Evolutionary conservation across 2,113 vertebrate genomes (phyloP), one percentile per base, ranked within the genome.

Genomic region (Peromyscus polionotus): DNA sequence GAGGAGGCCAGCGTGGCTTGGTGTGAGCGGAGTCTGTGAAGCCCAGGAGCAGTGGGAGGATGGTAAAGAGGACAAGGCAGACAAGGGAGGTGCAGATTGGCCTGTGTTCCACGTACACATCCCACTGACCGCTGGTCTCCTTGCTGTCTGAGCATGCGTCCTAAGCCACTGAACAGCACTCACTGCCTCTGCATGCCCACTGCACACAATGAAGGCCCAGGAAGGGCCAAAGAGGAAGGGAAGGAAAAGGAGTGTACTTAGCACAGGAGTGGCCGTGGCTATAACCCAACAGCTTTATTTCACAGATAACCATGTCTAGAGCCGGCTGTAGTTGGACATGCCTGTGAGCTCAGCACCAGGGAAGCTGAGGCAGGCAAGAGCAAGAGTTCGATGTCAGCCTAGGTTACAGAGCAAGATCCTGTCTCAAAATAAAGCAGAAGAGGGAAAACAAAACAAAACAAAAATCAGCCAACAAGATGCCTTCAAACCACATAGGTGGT

Each of bases 131-230:
- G 67, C 10, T 24, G 68, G 87, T 48, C 28, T 89, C 51, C 36
- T 65, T n/a, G 59, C 39, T 61, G 9, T 45, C 57, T 7, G 19
- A 90, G 70, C 12, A n/a, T 45, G 54, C 10, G 45, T 33, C 88
- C 59, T 63, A 20, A 90, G 88, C 59, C 59, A 26, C 88, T 77
- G 13, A 65, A 48, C 31, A n/a, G 54, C 26, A 24, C 70, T 4
- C 26, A 24, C 70, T 4, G 70, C 48, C 48, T 10, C 48, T 85
- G n/a, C 16, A 54, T 28, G 36, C 73, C 63, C 9, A 0, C 7
- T 0, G 0, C 31, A 54, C 0, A 26, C 1, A 11, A 88, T 14
- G 65, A 19, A 81, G 24, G 65, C 57, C 45, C 7, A n/a, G 59
- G 68, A 20, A 81, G 73, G 31, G 63, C 48, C 0, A 31, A 67